These are phyloP conservation scores for Paratrypauchen microcephalus DNA, from an alignment of 2,797 vertebrate species.

Conservation along the genomic window DNA sequence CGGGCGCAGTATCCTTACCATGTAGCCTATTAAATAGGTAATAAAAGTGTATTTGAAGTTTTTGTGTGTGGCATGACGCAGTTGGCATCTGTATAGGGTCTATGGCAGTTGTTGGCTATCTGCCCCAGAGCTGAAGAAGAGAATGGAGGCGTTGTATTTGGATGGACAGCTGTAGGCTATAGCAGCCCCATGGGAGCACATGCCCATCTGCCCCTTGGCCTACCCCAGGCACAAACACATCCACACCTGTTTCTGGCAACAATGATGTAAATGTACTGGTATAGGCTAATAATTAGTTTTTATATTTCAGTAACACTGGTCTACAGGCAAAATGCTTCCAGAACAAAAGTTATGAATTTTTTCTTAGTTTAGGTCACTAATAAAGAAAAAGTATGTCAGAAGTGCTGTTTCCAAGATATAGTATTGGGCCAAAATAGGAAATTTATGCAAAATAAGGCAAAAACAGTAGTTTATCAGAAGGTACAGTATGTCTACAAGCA, in stretches of 20 bases:
- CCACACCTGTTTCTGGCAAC: slow-evolving; percentile 14
- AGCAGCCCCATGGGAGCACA: slow-evolving; percentile 12
- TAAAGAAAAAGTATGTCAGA: no score
- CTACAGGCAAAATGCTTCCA: no score
- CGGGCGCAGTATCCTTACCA: not conserved
- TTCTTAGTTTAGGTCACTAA: no score
- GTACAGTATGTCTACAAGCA: no score
- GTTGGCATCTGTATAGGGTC: not conserved
- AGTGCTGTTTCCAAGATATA: no score
- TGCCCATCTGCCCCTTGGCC: slow-evolving; percentile 17
- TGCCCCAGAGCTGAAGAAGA: slow-evolving; percentile 34
- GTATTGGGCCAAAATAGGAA: no score
- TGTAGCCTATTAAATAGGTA: not conserved
- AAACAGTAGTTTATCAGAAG: no score
- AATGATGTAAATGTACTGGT: not conserved
- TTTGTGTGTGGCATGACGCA: slow-evolving; percentile 14
- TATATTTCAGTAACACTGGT: no score
- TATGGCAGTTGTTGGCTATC: slow-evolving; percentile 42
- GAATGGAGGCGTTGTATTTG: slow-evolving; percentile 53
- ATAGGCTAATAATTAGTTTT: not conserved
- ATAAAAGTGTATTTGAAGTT: not conserved
- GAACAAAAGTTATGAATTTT: no score
- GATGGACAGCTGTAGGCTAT: slow-evolving; percentile 46
- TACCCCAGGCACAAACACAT: not conserved
- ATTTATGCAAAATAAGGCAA: no score